A percentile compares a stretch with the other conserved stretches of the same genome.
phyloP scores from a whole-genome alignment of 2,888 invertebrate species.

The Phyllotreta striolata region DNA sequence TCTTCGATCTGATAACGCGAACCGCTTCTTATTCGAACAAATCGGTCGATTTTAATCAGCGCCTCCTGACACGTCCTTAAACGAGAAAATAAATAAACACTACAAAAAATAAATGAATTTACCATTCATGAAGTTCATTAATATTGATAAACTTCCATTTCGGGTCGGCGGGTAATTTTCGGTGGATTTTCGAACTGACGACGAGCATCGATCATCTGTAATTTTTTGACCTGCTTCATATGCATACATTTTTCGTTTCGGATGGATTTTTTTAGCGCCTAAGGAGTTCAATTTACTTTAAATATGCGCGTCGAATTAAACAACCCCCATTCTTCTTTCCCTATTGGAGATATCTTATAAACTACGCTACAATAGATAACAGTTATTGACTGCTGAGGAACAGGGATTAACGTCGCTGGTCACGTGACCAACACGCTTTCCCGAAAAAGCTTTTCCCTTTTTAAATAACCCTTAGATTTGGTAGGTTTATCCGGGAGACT shows the following conservation, averaged over 20 bases:
- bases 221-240: conserved; percentile 1
- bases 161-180: conserved; percentile 16
- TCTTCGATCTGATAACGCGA: too few relatives aligned
- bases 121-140: conserved; percentile 21
- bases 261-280: too few relatives aligned
- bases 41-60: conserved; percentile 34
- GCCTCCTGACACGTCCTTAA: conserved; percentile 15
- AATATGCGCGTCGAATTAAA: too few relatives aligned
- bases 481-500: conserved; percentile 36
- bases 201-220: conserved; percentile 19
- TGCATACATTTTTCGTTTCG: too few relatives aligned
- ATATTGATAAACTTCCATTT: conserved; percentile 22
- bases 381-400: conserved; percentile 33
- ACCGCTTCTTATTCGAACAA: conserved; percentile 35
- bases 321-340: too few relatives aligned
- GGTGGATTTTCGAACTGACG: conserved; percentile 6
- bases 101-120: conserved; percentile 22
- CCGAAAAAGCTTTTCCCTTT: conserved; percentile 29
- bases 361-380: conserved; percentile 19
- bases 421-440: conserved; percentile 41
- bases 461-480: conserved; percentile 31
- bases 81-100: conserved; percentile 23
- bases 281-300: too few relatives aligned
- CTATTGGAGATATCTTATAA: too few relatives aligned
- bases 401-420: conserved; percentile 32